These are phyloP conservation scores for Nothobranchius kuhntae DNA, from an alignment of 2,113 vertebrate species.

Conservation along the genomic window DNA sequence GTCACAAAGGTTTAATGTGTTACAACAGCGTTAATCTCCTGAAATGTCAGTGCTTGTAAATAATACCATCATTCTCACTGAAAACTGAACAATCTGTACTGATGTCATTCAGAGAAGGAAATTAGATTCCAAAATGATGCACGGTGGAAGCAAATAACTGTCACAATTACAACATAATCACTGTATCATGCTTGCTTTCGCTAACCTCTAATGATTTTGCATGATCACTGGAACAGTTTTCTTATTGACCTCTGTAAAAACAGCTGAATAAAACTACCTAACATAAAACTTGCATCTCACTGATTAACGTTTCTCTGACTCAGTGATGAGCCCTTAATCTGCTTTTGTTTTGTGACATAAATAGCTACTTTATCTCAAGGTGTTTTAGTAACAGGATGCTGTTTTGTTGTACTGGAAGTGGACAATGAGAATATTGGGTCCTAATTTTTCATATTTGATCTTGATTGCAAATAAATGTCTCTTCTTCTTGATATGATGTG, in stretches of 20 bases:
- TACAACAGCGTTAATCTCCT: neutral
- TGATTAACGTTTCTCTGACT: too few relatives aligned
- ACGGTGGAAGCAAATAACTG: neutral
- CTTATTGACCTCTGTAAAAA: neutral
- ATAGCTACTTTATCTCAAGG: neutral
- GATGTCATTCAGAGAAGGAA: neutral
- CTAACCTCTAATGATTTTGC: neutral
- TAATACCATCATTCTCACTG: conserved; percentile 4
- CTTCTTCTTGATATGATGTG: neutral
- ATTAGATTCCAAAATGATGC: conserved; percentile 10
- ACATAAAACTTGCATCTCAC: too few relatives aligned
- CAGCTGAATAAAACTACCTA: neutral
- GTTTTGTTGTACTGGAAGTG: neutral
- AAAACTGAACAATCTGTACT: conserved; percentile 6
- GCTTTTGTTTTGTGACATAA: neutral
- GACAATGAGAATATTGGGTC: neutral
- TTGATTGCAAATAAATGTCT: neutral
- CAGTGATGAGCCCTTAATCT: neutral
- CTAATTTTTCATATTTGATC: neutral
- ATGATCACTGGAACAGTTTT: neutral
- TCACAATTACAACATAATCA: neutral
- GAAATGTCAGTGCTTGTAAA: conserved; percentile 22
- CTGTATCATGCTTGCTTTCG: neutral
- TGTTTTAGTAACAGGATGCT: neutral
- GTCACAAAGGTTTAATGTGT: neutral